Base-by-base conservation (phyloP, 2,888 invertebrate species). In the Phorcus lineatus region DNA sequence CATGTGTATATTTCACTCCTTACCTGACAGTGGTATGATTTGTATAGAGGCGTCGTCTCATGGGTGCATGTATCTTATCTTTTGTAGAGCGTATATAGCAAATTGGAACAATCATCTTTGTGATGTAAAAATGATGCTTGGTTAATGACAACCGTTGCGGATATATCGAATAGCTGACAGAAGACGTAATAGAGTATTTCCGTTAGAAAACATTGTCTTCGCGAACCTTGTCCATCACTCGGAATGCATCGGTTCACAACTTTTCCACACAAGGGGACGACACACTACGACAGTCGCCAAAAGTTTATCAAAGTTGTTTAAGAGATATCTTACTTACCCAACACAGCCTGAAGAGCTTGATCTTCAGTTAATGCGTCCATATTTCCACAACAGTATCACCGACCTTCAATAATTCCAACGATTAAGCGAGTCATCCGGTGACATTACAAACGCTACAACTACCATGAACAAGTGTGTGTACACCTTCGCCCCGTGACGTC, bases 291-390 rank as follows among this genome's bases (percentile, higher is more conserved):
- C 28, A 28, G 16, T 62, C 28, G 62, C 62, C 24, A 62, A 62
- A 62, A 62, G 62, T 62, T 62, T 62, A 24, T 62, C 28, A 62
- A 62, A 62, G 62, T 62, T 62, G 28, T 28, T 62, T 62, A 13
- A 55, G 36, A 19, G 31, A 24, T 54, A 52, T 22, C 16, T 52
- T 2, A 82, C 82, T 80, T 81, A 83, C 83, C 80, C 6, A 83
- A 74, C n/a, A 81, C 81, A 17, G 81, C 83, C 52, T 81, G 83
- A 19, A 83, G 76, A 17, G 81, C 75, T 75, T 83, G 83, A 6
- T 83, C 83, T 16, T 83, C 83, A 36, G 66, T 81, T 22, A 83
- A 36, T 17, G 77, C 80, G 47, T 81, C 83, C 83, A 83, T 83
- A 6, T 22, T 79, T 74, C 47, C 19, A 52, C 16, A 62, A 57